Evolutionary conservation across 2,113 vertebrate species (phyloP).

Genomic region (Etheostoma cragini): DNA sequence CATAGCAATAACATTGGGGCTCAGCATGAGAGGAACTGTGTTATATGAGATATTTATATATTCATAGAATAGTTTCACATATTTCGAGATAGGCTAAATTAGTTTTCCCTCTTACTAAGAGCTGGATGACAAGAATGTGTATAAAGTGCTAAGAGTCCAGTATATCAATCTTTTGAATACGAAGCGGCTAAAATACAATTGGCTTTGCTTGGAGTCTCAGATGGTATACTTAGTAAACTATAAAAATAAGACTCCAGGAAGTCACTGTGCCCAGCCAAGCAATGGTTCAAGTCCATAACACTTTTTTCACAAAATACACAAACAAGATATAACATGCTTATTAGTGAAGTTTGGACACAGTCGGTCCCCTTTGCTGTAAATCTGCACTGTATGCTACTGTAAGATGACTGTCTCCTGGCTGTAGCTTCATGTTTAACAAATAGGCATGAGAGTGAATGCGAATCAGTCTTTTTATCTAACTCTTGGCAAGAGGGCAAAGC

Average conservation of each 20-base stretch:
- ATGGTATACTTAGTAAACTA: no score
- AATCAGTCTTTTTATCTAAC: background rate
- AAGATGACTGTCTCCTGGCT: background rate
- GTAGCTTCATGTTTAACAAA: background rate
- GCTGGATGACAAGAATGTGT: no score
- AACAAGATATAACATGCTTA: background rate
- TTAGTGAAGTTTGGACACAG: background rate
- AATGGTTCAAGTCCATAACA: no score
- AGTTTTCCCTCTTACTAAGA: no score
- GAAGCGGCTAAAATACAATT: no score
- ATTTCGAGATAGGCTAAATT: no score
- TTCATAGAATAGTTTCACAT: no score
- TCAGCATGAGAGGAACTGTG: background rate
- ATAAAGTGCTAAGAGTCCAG: no score
- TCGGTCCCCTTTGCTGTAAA: background rate
- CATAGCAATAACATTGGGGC: conserved; percentile 16
- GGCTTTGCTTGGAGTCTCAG: no score
- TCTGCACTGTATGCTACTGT: background rate
- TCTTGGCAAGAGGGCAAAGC: background rate
- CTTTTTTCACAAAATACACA: no score
- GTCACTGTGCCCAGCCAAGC: background rate
- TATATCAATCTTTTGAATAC: no score
- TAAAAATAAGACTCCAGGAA: background rate
- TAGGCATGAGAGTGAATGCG: no score
- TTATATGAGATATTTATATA: background rate